A percentile compares a stretch with the other conserved stretches of the same genome.
Evolutionary conservation across 1,140 invertebrate species (phyloP).

Genomic region (Habropoda laboriosa): DNA sequence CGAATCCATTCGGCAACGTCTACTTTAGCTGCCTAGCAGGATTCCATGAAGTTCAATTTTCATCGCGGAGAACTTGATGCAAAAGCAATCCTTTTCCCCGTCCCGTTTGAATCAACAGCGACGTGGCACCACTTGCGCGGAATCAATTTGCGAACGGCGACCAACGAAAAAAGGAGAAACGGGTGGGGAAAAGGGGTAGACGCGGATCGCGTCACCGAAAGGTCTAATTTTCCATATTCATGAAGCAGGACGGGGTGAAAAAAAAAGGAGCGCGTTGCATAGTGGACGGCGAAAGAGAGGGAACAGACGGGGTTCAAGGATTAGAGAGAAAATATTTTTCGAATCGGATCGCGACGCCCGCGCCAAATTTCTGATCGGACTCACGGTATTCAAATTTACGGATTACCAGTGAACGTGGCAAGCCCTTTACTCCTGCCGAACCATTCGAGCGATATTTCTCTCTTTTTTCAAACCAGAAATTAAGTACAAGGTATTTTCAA

Average conservation of each 20-base stretch:
- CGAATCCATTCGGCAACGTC: no score
- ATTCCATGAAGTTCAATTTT: conserved; percentile 56
- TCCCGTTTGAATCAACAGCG: conserved; percentile 50
- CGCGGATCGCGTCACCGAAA: conserved; percentile 38
- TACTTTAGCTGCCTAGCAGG: no score
- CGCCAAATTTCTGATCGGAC: conserved; percentile 22
- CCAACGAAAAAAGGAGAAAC: conserved; percentile 1
- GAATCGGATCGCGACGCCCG: conserved; percentile 1
- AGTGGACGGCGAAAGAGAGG: neutral
- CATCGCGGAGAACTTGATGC: conserved; percentile 3
- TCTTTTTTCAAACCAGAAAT: neutral
- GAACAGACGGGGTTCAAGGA: conserved; percentile 28
- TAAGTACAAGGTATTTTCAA: neutral
- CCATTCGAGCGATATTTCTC: neutral
- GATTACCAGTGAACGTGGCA: neutral
- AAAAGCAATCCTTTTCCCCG: conserved; percentile 45
- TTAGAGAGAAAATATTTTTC: conserved; percentile 59
- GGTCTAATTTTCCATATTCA: conserved; percentile 72
- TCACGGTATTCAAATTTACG: conserved; percentile 38
- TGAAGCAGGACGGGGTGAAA: conserved; percentile 33
- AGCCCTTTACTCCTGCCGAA: neutral
- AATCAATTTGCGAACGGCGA: conserved; percentile 62
- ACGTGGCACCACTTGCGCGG: conserved; percentile 54
- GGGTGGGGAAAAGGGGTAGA: neutral
- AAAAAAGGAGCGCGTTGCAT: conserved; percentile 13